These are phyloP conservation scores for Asarcornis scutulata DNA, from an alignment of 2,113 vertebrate genomes.

Conservation along the genomic window DNA sequence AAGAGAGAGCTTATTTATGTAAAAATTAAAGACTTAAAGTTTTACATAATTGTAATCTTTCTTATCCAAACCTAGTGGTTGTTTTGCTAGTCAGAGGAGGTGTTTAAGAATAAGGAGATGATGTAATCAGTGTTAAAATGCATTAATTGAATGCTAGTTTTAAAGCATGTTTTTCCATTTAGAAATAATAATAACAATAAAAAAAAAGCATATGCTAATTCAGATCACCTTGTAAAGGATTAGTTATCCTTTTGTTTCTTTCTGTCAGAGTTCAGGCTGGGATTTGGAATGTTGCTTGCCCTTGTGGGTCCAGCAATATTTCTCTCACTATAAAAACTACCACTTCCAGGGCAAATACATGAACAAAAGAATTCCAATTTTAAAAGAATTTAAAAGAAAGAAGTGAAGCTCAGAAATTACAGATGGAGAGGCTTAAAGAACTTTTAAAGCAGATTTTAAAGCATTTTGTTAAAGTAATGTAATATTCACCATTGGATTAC, in stretches of 20 bases:
- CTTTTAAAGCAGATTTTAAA: neutral
- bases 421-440: neutral
- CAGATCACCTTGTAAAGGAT: neutral
- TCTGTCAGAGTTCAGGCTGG: neutral
- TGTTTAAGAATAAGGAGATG: neutral
- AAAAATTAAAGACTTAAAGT: neutral
- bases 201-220: neutral
- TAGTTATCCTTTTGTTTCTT: neutral
- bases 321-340: neutral
- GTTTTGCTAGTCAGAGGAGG: neutral
- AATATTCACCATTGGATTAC: neutral
- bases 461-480: neutral
- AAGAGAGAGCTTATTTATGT: neutral
- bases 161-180: neutral
- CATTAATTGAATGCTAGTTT: neutral
- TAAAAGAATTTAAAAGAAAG: neutral
- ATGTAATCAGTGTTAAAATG: neutral
- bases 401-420: neutral
- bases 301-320: neutral
- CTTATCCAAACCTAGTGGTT: neutral
- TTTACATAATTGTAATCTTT: neutral
- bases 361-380: neutral
- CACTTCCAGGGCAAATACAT: neutral
- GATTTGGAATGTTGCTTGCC: neutral
- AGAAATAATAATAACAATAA: neutral